Percentiles rank a stretch among this genome's conserved stretches.
Conservation (phyloP, 2,888 invertebrate species). For the Lutraria lutraria region DNA sequence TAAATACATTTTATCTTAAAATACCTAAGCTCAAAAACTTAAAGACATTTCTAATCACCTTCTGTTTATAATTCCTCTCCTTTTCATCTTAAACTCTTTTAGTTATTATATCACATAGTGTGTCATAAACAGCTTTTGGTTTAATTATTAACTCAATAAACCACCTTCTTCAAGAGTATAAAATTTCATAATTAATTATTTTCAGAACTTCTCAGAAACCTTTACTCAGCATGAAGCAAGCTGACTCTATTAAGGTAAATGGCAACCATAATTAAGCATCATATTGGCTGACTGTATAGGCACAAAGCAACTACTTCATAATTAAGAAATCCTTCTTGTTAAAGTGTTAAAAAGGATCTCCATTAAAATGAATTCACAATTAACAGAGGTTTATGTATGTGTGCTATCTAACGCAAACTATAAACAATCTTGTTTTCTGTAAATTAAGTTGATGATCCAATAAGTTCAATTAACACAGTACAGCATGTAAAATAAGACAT, state of each 20-base stretch:
- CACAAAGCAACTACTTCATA: not conserved
- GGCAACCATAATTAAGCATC: not conserved
- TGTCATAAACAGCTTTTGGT: not conserved
- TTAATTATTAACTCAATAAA: slow-evolving; percentile 3
- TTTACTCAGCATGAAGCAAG: not conserved
- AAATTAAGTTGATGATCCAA: not conserved
- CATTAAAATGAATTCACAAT: not conserved
- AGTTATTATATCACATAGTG: not conserved
- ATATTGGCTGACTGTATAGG: not conserved
- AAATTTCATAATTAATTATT: not conserved
- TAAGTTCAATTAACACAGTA: not conserved
- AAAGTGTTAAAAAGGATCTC: not conserved
- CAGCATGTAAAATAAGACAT: not conserved
- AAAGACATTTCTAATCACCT: not conserved
- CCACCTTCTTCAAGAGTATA: not conserved
- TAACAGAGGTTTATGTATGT: not conserved
- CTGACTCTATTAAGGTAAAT: not conserved
- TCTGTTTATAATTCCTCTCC: not conserved
- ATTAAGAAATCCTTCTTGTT: not conserved
- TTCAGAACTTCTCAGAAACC: not conserved
- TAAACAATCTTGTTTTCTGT: not conserved
- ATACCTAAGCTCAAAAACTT: not conserved
- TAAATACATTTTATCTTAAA: not conserved
- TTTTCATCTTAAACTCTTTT: not conserved
- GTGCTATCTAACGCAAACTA: not conserved